These are phyloP conservation scores for Muscicapa comitata DNA, from an alignment of 2,797 vertebrate species.

Conservation along the genomic window DNA sequence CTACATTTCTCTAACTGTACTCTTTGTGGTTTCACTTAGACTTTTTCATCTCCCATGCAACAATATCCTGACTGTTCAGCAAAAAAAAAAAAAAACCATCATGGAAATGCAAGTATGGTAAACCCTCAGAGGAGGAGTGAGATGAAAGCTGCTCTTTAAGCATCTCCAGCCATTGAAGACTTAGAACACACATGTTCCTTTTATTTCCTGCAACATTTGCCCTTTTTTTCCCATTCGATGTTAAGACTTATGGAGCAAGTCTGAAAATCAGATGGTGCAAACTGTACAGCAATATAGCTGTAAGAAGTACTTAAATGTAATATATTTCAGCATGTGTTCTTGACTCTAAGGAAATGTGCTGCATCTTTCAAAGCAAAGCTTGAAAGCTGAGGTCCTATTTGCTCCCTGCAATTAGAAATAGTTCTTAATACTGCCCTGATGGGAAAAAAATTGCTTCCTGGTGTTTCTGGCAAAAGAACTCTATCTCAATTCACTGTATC, in stretches of 20 bases:
- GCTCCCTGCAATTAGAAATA: neutral
- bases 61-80: conserved; percentile 55
- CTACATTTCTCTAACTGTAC: neutral
- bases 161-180: conserved; percentile 29
- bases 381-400: conserved; percentile 14
- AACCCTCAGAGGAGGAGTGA: conserved; percentile 10
- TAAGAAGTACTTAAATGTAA: conserved; percentile 15
- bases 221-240: neutral
- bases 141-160: conserved; percentile 61
- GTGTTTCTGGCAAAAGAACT: neutral
- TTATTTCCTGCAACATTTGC: conserved; percentile 43
- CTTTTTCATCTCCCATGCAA: conserved; percentile 29
- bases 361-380: conserved; percentile 38
- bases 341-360: conserved; percentile 22
- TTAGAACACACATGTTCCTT: conserved; percentile 55
- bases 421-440: neutral
- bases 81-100: neutral
- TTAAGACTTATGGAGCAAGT: conserved; percentile 7
- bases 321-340: conserved; percentile 36
- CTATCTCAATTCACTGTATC: neutral
- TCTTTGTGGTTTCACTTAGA: conserved; percentile 15
- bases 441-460: conserved; percentile 16
- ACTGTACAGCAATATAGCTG: neutral
- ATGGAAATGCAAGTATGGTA: conserved; percentile 38
- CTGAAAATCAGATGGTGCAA: conserved; percentile 61